Conservation (phyloP, 2,797 vertebrate genomes). For the Pangasius krempfi region DNA sequence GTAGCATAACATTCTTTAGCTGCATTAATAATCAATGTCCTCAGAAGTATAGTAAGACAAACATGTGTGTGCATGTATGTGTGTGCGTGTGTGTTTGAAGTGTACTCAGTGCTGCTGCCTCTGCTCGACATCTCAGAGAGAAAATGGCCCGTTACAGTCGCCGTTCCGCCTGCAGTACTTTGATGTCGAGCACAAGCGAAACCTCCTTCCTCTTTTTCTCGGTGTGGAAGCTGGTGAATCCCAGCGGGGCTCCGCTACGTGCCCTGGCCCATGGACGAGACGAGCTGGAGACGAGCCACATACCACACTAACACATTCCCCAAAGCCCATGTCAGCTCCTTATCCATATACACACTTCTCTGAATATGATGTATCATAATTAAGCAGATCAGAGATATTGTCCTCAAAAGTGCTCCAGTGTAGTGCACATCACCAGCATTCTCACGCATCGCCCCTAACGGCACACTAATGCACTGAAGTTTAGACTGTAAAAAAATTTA, state of each 20-base stretch:
- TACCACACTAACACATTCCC: slow-evolving; percentile 47
- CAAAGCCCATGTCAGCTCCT: slow-evolving; percentile 21
- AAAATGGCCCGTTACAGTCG: slow-evolving; percentile 74
- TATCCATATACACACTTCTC: slow-evolving; percentile 24
- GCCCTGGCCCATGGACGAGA: slow-evolving; percentile 67
- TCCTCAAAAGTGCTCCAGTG: neutral
- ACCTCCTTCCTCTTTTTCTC: slow-evolving; percentile 72
- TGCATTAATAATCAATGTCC: neutral
- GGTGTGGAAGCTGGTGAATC: slow-evolving; percentile 72
- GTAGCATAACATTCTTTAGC: neutral
- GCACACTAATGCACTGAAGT: neutral
- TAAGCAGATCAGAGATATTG: slow-evolving; percentile 12
- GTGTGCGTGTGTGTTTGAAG: slow-evolving; percentile 15
- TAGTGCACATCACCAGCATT: neutral
- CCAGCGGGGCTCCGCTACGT: slow-evolving; percentile 72
- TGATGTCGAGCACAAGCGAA: slow-evolving; percentile 73
- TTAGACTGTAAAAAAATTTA: neutral
- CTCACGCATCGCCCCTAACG: neutral
- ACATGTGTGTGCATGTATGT: neutral
- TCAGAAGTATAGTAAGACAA: neutral
- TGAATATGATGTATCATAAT: slow-evolving; percentile 27
- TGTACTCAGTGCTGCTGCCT: slow-evolving; percentile 53
- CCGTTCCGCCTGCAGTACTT: slow-evolving; percentile 71
- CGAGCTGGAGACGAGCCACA: slow-evolving; percentile 57
- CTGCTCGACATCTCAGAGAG: slow-evolving; percentile 70